Evolutionary conservation across 2,113 vertebrate species (phyloP).

Genomic region (Larimichthys crocea): DNA sequence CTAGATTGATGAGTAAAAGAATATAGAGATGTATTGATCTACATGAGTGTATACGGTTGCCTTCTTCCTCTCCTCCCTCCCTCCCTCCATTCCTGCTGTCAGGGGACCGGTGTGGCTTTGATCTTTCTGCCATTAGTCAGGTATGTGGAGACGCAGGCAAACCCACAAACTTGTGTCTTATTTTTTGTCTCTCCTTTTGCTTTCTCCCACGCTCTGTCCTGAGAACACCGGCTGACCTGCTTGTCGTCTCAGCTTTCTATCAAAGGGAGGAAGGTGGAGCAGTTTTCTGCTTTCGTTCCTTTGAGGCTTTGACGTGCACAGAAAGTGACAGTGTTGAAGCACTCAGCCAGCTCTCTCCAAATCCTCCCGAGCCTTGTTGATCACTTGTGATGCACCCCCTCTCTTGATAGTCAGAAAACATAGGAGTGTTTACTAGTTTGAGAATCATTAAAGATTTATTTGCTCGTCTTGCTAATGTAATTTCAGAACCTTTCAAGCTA

Average conservation of each 20-base stretch:
- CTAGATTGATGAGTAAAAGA: too few species aligned
- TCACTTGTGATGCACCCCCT: neutral
- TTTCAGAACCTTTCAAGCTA: neutral
- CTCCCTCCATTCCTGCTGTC: constrained; percentile 72
- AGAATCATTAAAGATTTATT: neutral
- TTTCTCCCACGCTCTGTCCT: constrained; percentile 71
- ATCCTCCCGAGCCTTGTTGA: constrained; percentile 23
- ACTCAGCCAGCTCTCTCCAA: constrained; percentile 21
- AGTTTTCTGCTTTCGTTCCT: constrained; percentile 32
- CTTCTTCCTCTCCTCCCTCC: neutral
- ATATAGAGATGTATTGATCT: too few species aligned
- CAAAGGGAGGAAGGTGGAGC: constrained; percentile 63
- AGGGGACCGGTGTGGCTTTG: constrained; percentile 68
- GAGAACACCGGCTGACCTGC: constrained; percentile 72
- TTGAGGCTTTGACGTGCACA: constrained; percentile 56
- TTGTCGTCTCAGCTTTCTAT: constrained; percentile 72
- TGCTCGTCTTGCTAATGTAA: neutral
- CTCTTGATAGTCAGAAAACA: neutral
- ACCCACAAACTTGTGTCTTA: constrained; percentile 57
- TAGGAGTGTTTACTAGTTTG: neutral
- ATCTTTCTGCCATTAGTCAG: constrained; percentile 82
- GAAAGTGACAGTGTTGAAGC: constrained; percentile 56
- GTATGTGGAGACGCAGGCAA: constrained; percentile 77
- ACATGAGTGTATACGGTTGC: constrained; percentile 38
- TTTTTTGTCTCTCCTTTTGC: constrained; percentile 36